A percentile compares a stretch with the other conserved stretches of the same genome.
These are phyloP conservation scores for Anoncus sp. DNA, from an alignment of 2,888 invertebrate species.

Conservation along the genomic window DNA sequence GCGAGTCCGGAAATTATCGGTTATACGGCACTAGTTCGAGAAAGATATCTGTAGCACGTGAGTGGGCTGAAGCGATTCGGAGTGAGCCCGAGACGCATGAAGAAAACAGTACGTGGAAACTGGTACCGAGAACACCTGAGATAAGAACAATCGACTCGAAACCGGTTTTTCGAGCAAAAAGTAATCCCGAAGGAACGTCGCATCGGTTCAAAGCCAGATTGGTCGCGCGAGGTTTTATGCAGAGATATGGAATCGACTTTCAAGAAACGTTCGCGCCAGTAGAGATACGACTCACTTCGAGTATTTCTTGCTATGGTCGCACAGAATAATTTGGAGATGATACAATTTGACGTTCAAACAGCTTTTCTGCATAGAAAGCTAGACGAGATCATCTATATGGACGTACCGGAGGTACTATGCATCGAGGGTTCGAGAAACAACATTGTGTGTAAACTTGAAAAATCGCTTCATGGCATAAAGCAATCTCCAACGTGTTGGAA, in stretches of 20 bases:
- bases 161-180: neutral
- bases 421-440: neutral
- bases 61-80: neutral
- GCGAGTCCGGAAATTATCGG: constrained; percentile 9
- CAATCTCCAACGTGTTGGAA: constrained; percentile 2
- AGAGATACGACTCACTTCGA: constrained; percentile 12
- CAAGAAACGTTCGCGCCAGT: constrained; percentile 6
- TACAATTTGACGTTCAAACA: constrained; percentile 3
- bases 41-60: constrained; percentile 15
- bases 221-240: neutral
- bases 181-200: neutral
- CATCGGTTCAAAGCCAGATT: constrained; percentile 3
- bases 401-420: neutral
- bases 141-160: neutral
- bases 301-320: neutral
- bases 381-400: neutral
- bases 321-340: neutral
- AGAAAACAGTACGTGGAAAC: constrained; percentile 1
- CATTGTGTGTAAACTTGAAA: neutral
- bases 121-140: neutral
- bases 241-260: neutral
- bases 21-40: neutral
- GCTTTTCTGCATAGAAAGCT: constrained; percentile 3
- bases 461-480: neutral
- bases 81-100: neutral